Evolutionary conservation across 1,140 invertebrate species (phyloP), one percentile per base, ranked within the genome.

Genomic region (Chironomus striatipennis): DNA sequence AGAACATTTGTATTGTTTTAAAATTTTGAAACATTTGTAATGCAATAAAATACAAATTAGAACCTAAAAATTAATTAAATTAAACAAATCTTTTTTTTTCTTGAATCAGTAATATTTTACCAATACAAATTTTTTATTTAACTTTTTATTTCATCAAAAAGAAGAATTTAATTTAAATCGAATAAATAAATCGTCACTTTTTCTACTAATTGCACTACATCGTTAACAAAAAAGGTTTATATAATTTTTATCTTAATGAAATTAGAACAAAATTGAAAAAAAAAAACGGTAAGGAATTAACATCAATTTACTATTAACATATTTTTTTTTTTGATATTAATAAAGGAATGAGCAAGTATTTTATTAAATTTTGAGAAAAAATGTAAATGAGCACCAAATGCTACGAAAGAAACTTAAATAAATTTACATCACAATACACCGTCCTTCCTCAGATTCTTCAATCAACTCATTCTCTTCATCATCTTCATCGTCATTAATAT

Each of bases 271-370:
- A 34, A 34, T 2, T 34, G 2, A 34, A 34, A 34, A n/a, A 57
- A 57, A 34, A 34, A 34, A n/a, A 57, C 9, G n/a, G 9, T 15
- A 57, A 15, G 12, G 12, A 57, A 15, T 57, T n/a, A 57, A 57
- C 47, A 57, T 57, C n/a, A 57, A 57, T 57, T 15, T n/a, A 15
- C 47, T 57, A 57, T 57, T 12, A 57, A 57, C 47, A 57, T 57
- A 57, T 12, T 47, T 10, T 3, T 57, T n/a, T n/a, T 3, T 57
- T n/a, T n/a, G 47, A 57, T 57, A 57, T 12, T 57, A 47, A 47
- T 47, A n/a, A 57, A 57, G 47, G 47, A 57, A 57, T 57, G 47
- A 57, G 47, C 47, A 57, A 57, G 47, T n/a, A 57, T 57, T 15
- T 57, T 57, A 15, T 57, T 57, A 47, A 34, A 34, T 34, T 34